These are phyloP conservation scores for Prunella strophiata DNA, from an alignment of 2,797 vertebrate genomes.

Conservation along the genomic window DNA sequence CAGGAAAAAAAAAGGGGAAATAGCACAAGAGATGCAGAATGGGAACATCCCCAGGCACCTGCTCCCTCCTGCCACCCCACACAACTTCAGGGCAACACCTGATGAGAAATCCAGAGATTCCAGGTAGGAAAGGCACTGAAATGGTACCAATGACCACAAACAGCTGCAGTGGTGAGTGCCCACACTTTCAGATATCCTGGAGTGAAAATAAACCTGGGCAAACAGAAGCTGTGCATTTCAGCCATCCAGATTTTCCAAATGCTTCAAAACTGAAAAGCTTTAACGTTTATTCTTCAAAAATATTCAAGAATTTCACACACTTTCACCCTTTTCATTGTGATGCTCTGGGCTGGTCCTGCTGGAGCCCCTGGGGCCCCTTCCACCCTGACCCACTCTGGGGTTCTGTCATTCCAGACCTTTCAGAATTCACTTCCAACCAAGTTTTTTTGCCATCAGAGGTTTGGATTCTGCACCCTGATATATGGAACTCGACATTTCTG, in stretches of 20 bases:
- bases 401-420: not conserved
- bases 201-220: too few relatives aligned
- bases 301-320: accelerated
- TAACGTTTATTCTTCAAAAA: not conserved
- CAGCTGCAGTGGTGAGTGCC: too few relatives aligned
- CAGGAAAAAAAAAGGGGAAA: not conserved
- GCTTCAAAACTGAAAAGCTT: not conserved
- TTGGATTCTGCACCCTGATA: not conserved
- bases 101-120: not conserved
- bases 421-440: not conserved
- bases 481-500: not conserved
- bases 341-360: not conserved
- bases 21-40: not conserved
- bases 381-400: not conserved
- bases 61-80: not conserved
- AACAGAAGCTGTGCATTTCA: too few relatives aligned
- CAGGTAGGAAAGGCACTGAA: too few relatives aligned
- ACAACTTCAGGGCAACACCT: not conserved
- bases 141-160: too few relatives aligned
- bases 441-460: not conserved
- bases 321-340: not conserved
- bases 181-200: too few relatives aligned
- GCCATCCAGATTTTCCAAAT: too few relatives aligned
- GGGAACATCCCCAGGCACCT: not conserved
- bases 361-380: not conserved